Evolutionary conservation across 2,888 invertebrate genomes (phyloP).

Genomic region (Lasioglossum morio): DNA sequence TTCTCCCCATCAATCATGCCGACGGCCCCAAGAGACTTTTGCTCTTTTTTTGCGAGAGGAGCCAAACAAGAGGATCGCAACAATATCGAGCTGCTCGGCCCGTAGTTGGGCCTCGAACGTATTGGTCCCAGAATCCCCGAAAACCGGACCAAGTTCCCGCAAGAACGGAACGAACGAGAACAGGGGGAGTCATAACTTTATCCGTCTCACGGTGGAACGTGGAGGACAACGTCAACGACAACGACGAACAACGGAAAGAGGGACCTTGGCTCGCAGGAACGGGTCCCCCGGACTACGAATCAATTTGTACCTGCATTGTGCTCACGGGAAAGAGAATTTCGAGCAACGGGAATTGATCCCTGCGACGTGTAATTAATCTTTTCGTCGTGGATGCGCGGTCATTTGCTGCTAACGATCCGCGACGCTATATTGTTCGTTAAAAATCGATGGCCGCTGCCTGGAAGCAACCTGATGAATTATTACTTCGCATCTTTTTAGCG

Average conservation of each 20-base stretch:
- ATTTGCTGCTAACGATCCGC: neutral
- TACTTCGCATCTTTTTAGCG: neutral
- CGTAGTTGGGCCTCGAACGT: conserved; percentile 14
- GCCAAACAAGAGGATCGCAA: conserved; percentile 26
- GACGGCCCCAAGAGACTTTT: conserved; percentile 15
- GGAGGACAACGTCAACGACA: conserved; percentile 59
- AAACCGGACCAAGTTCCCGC: conserved; percentile 37
- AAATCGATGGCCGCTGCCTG: neutral
- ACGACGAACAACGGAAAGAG: conserved; percentile 34
- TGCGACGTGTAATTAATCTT: conserved; percentile 2
- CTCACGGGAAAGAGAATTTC: conserved; percentile 1
- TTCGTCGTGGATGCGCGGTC: neutral
- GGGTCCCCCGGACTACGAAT: neutral
- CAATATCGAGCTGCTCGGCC: conserved; percentile 18
- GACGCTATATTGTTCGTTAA: neutral
- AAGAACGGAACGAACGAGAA: conserved; percentile 52
- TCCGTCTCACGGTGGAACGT: conserved; percentile 63
- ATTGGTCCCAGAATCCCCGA: conserved; percentile 18
- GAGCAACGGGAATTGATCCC: neutral
- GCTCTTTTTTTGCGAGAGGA: conserved; percentile 47
- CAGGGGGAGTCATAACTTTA: conserved; percentile 75
- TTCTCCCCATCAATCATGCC: conserved; percentile 43
- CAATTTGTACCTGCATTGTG: conserved; percentile 3
- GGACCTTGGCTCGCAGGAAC: neutral
- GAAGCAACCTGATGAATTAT: neutral